Conservation (phyloP, 2,888 invertebrate genomes). For the Limnephilus marmoratus region DNA sequence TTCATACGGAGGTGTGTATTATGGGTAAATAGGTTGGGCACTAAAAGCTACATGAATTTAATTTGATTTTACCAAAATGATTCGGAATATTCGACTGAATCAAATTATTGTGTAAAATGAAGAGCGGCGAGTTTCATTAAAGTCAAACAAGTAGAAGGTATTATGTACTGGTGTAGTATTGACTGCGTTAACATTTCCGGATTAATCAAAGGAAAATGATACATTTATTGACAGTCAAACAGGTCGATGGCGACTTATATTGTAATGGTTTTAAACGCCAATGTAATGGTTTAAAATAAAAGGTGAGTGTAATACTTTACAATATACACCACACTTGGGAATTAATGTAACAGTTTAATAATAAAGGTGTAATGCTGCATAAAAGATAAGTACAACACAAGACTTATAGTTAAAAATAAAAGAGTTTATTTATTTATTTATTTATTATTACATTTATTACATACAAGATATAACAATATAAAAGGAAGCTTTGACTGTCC, state of each 20-base stretch:
- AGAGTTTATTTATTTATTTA: too few species aligned
- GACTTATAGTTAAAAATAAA: too few species aligned
- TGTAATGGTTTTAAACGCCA: too few species aligned
- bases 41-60: constrained; percentile 16
- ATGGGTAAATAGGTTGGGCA: constrained; percentile 23
- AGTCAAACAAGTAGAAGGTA: background rate
- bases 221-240: background rate
- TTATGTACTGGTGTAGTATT: background rate
- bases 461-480: too few species aligned
- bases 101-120: background rate
- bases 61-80: constrained; percentile 19
- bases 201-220: constrained; percentile 4
- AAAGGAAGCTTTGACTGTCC: too few species aligned
- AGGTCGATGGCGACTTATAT: background rate
- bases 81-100: constrained; percentile 23
- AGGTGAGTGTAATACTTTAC: too few species aligned
- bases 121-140: constrained; percentile 8
- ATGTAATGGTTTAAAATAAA: too few species aligned
- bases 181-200: background rate
- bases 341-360: too few species aligned
- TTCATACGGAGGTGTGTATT: constrained; percentile 18
- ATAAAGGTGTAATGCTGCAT: too few species aligned
- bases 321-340: too few species aligned
- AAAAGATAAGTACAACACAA: too few species aligned
- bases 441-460: too few species aligned